phyloP scores from a whole-genome alignment of 2,797 vertebrate species.

The Halcyon badia region DNA sequence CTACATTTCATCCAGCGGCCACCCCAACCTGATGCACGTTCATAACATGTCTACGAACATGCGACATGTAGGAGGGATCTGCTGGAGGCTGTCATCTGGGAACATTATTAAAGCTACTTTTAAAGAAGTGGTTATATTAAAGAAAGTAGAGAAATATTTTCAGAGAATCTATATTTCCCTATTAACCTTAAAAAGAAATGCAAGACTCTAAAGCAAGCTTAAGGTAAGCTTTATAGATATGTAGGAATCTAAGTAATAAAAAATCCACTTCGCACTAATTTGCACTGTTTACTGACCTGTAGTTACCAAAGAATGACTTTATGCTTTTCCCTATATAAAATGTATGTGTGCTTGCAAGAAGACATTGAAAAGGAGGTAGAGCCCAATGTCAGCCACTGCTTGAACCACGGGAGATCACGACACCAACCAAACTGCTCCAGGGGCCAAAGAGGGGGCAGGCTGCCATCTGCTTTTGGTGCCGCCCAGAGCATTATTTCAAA shows the following conservation, averaged over 20 bases:
- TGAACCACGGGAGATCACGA: accelerated
- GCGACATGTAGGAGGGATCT: accelerated
- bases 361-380: not conserved
- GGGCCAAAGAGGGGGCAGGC: not conserved
- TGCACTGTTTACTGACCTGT: not conserved
- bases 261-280: not conserved
- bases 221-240: not conserved
- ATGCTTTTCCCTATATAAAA: not conserved
- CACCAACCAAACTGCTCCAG: accelerated
- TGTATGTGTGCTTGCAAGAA: not conserved
- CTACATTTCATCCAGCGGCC: accelerated
- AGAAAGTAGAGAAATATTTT: not conserved
- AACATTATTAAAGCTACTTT: not conserved
- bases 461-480: not conserved
- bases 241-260: not conserved
- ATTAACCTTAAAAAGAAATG: not conserved
- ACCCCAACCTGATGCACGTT: accelerated
- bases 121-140: not conserved
- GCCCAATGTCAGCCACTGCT: accelerated
- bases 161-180: not conserved
- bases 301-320: not conserved
- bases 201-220: not conserved
- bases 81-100: not conserved
- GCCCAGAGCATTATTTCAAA: not conserved
- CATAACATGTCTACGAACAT: accelerated